A percentile compares a stretch with the other conserved stretches of the same genome.
phyloP scores from a whole-genome alignment of 2,888 invertebrate species.

The Endomychus coccineus region DNA sequence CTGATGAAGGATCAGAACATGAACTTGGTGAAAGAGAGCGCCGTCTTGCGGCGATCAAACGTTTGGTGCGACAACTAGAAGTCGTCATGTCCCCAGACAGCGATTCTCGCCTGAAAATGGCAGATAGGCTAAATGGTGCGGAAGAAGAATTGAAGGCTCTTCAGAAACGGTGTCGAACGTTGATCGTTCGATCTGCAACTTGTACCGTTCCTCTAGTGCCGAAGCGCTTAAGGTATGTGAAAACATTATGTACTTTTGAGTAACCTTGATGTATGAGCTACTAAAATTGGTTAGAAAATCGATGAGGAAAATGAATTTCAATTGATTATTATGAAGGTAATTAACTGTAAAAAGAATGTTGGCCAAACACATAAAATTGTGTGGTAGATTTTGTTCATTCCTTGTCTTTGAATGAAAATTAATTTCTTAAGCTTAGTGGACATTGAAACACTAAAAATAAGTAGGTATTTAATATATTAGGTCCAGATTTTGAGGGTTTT shows the following conservation, averaged over 20 bases:
- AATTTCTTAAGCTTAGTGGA: too few species aligned
- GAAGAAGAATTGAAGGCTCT: constrained; percentile 63
- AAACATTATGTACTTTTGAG: constrained; percentile 14
- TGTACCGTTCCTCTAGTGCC: constrained; percentile 33
- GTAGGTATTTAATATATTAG: too few species aligned
- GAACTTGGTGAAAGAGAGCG: constrained; percentile 59
- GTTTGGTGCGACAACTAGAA: constrained; percentile 60
- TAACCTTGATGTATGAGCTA: too few species aligned
- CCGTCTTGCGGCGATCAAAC: constrained; percentile 57
- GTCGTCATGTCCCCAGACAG: constrained; percentile 61
- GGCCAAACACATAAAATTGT: too few species aligned
- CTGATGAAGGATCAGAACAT: constrained; percentile 65
- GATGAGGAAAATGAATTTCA: too few species aligned
- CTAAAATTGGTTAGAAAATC: too few species aligned
- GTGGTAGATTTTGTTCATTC: too few species aligned
- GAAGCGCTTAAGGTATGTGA: constrained; percentile 29
- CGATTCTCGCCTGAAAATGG: constrained; percentile 56
- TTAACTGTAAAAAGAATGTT: too few species aligned
- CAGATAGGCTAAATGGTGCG: constrained; percentile 63
- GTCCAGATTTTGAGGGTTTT: too few species aligned
- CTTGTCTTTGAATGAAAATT: too few species aligned
- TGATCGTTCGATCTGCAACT: constrained; percentile 52
- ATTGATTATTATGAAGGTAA: too few species aligned
- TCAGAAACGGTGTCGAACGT: constrained; percentile 62
- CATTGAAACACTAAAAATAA: too few species aligned